phyloP scores from a whole-genome alignment of 2,888 invertebrate species.

The Isoperla grammatica region DNA sequence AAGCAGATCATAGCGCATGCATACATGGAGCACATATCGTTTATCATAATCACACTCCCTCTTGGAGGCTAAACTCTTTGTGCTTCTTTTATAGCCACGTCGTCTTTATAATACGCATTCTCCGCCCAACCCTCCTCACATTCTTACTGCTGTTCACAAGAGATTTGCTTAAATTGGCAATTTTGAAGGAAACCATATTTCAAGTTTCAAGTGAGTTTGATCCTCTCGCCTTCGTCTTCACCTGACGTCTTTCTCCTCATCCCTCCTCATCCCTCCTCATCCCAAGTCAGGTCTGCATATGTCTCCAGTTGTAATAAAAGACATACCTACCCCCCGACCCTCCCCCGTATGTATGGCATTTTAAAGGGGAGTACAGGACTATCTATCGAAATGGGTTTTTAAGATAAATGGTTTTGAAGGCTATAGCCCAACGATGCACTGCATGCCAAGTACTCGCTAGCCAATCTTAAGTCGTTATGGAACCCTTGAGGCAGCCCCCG shows the following conservation, averaged over 20 bases:
- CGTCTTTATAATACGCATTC: slow-evolving; percentile 15
- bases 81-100: slow-evolving; percentile 7
- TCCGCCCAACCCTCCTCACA: slow-evolving; percentile 10
- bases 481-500: too few relatives aligned
- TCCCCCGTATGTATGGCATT: slow-evolving; percentile 10
- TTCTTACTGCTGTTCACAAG: slow-evolving; percentile 27
- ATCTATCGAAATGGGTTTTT: slow-evolving; percentile 17
- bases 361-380: slow-evolving; percentile 7
- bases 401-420: slow-evolving; percentile 17
- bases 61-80: slow-evolving; percentile 9
- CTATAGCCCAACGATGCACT: slow-evolving; percentile 5
- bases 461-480: too few relatives aligned
- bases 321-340: slow-evolving; percentile 6
- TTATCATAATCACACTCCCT: slow-evolving; percentile 22
- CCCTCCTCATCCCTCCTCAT: neutral
- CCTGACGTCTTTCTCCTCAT: slow-evolving; percentile 9
- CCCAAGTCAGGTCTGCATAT: slow-evolving; percentile 14
- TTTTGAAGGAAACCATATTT: slow-evolving; percentile 31
- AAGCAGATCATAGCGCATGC: slow-evolving; percentile 13
- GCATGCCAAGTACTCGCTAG: slow-evolving; percentile 19
- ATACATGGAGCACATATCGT: slow-evolving; percentile 13
- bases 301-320: slow-evolving; percentile 22
- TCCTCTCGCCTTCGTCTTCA: slow-evolving; percentile 3
- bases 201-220: slow-evolving; percentile 12
- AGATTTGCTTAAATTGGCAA: slow-evolving; percentile 31